Percentiles rank a stretch among this genome's conserved stretches.
phyloP scores from a whole-genome alignment of 2,888 invertebrate genomes.

The Platerodrilus igneus region DNA sequence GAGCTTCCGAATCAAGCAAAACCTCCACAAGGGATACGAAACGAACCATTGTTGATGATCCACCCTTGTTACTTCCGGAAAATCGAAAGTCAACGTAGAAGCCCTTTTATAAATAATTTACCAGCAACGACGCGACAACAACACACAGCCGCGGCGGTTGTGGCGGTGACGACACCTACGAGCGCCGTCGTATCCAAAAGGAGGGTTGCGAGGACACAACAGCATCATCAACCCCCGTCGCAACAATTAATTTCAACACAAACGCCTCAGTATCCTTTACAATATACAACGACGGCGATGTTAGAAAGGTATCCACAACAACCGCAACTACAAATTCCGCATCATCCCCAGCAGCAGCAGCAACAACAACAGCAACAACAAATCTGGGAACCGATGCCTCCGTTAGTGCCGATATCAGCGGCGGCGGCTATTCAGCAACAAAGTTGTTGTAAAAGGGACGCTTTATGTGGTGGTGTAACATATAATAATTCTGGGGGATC shows the following conservation, averaged over 20 bases:
- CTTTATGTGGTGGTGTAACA: conserved; percentile 45
- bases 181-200: conserved; percentile 36
- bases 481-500: conserved; percentile 40
- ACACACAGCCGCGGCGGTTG: no score
- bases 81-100: conserved; percentile 77
- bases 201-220: conserved; percentile 46
- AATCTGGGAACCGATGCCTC: conserved; percentile 38
- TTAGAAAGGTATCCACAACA: conserved; percentile 33
- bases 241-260: no score
- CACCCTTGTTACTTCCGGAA: conserved; percentile 86
- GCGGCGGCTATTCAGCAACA: conserved; percentile 36
- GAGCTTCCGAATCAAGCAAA: conserved; percentile 85
- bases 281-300: conserved; percentile 27
- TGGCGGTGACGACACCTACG: conserved; percentile 11
- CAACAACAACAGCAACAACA: conserved; percentile 33
- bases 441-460: conserved; percentile 35
- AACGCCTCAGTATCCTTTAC: conserved; percentile 39
- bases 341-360: conserved; percentile 41
- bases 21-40: conserved; percentile 76
- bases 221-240: conserved; percentile 40
- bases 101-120: conserved; percentile 80
- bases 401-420: conserved; percentile 42
- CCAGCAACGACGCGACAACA: conserved; percentile 53
- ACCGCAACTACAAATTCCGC: conserved; percentile 42
- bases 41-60: conserved; percentile 83